phyloP scores from a whole-genome alignment of 92 coral and sea anemone species.

The Porites rus region DNA sequence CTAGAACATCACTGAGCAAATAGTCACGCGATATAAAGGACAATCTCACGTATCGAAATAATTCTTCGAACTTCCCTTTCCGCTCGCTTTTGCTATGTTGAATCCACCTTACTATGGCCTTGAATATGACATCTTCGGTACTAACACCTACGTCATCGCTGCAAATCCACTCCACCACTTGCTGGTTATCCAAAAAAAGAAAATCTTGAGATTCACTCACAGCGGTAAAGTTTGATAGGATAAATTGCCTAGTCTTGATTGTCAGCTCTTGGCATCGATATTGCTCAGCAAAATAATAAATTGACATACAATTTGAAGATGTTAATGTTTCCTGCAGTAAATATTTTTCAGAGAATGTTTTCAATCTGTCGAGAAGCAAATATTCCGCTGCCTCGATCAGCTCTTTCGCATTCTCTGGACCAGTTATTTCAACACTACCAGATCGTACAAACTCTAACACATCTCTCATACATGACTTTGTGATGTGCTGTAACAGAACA shows the following conservation, averaged over 20 bases:
- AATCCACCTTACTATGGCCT: no score
- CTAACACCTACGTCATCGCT: no score
- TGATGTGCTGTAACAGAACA: neutral
- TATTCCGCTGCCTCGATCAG: slow-evolving; percentile 5
- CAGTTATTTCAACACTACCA: neutral
- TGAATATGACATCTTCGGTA: no score
- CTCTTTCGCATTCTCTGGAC: neutral
- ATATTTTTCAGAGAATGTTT: neutral
- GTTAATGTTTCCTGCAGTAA: neutral
- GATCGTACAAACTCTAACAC: neutral
- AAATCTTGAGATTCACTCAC: neutral
- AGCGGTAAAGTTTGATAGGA: neutral
- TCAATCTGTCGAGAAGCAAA: neutral
- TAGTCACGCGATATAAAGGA: no score
- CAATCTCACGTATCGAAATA: no score
- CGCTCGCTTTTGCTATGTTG: neutral
- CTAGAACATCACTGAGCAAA: no score
- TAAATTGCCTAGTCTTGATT: neutral
- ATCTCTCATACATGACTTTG: neutral
- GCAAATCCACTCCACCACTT: no score
- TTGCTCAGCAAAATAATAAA: neutral
- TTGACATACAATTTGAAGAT: neutral
- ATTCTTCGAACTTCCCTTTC: neutral
- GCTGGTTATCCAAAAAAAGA: neutral
- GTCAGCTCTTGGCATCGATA: neutral